Percentiles rank a stretch among this genome's conserved stretches.
These are phyloP conservation scores for Lethocerus indicus DNA, from an alignment of 1,140 invertebrate species.

Conservation along the genomic window DNA sequence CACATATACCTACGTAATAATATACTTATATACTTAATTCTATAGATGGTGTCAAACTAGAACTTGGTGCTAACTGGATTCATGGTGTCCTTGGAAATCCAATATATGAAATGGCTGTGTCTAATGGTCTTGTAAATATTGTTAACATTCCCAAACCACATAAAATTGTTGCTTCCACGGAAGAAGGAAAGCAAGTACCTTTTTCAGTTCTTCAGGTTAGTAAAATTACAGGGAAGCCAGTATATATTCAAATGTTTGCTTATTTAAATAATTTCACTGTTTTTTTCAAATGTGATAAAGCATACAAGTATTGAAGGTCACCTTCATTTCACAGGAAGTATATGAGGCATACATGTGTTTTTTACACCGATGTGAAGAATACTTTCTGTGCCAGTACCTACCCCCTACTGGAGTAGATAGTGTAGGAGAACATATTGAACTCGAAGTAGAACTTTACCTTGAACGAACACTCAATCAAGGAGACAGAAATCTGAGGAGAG, in stretches of 20 bases:
- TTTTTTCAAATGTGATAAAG: no score
- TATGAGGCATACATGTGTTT: slow-evolving; percentile 83
- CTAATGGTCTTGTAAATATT: slow-evolving; percentile 64
- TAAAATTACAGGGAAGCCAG: background rate
- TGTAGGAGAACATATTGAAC: slow-evolving; percentile 76
- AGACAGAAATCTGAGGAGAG: slow-evolving; percentile 53
- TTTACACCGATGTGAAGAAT: slow-evolving; percentile 72
- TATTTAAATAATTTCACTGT: background rate
- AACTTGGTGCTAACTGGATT: slow-evolving; percentile 86
- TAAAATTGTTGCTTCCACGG: slow-evolving; percentile 68
- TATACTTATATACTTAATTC: no score
- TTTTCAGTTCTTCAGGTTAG: slow-evolving; percentile 50
- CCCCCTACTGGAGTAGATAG: slow-evolving; percentile 73
- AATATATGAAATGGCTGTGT: slow-evolving; percentile 73
- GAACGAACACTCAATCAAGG: slow-evolving; percentile 50
- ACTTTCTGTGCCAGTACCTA: slow-evolving; percentile 69
- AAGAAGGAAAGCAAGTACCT: slow-evolving; percentile 69
- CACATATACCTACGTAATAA: no score
- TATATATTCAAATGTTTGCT: background rate
- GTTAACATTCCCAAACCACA: slow-evolving; percentile 66
- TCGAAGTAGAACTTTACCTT: slow-evolving; percentile 70
- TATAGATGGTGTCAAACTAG: slow-evolving; percentile 43
- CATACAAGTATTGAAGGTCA: no score
- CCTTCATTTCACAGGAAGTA: slow-evolving; percentile 44
- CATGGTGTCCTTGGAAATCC: slow-evolving; percentile 74